These are phyloP conservation scores for Holacanthella duospinosa DNA, from an alignment of 2,888 invertebrate genomes.

Conservation along the genomic window DNA sequence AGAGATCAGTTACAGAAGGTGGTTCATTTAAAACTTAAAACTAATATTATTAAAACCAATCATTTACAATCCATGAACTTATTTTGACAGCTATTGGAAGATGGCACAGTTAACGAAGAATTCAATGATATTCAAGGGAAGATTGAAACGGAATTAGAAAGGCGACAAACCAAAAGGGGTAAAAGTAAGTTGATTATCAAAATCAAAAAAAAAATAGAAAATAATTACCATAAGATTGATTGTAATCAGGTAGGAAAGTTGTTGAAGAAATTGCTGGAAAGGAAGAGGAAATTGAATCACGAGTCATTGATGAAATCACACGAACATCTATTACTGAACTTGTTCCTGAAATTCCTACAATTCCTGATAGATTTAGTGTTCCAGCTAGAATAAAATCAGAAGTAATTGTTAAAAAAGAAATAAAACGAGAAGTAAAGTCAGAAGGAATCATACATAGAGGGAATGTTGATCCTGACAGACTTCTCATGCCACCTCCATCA, in stretches of 20 bases:
- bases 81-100: slow-evolving; percentile 46
- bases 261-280: neutral
- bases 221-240: neutral
- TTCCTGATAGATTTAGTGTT: neutral
- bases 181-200: no score
- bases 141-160: slow-evolving; percentile 71
- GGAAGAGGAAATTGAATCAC: neutral
- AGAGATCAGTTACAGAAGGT: slow-evolving; percentile 72
- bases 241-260: slow-evolving; percentile 1
- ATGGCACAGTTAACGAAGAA: slow-evolving; percentile 45
- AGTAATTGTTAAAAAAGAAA: neutral
- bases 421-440: neutral
- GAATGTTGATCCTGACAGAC: slow-evolving; percentile 26
- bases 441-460: neutral
- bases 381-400: neutral
- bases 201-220: no score
- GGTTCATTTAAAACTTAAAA: slow-evolving; percentile 18
- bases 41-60: neutral
- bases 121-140: slow-evolving; percentile 70
- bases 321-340: slow-evolving; percentile 9
- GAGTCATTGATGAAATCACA: neutral
- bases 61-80: neutral
- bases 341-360: slow-evolving; percentile 40
- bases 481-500: slow-evolving; percentile 36
- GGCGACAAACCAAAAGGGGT: slow-evolving; percentile 39